Evolutionary conservation across 2,888 invertebrate species (phyloP).

Genomic region (Neuroscelio doddi): DNA sequence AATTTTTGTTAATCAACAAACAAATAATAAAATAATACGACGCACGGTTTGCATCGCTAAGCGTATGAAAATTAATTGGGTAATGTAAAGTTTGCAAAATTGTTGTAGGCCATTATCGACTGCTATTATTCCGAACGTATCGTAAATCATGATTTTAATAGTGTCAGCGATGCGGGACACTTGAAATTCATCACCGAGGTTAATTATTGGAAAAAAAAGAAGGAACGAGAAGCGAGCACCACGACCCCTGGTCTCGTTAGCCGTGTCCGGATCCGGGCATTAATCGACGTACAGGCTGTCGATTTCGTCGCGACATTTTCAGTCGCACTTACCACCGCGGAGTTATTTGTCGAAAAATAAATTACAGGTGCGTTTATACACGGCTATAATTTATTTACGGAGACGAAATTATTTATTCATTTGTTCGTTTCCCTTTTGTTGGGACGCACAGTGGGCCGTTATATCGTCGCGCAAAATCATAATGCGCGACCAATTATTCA

Average conservation of each 20-base stretch:
- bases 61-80: too few relatives aligned
- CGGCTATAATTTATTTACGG: neutral
- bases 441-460: slow-evolving; percentile 6
- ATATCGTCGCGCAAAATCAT: slow-evolving; percentile 12
- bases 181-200: slow-evolving; percentile 27
- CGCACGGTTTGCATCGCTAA: too few relatives aligned
- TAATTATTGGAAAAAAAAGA: slow-evolving; percentile 34
- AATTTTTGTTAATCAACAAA: too few relatives aligned
- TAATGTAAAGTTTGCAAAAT: slow-evolving; percentile 12
- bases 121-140: too few relatives aligned
- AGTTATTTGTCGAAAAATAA: slow-evolving; percentile 18
- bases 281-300: slow-evolving; percentile 19
- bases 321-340: slow-evolving; percentile 14
- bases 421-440: slow-evolving; percentile 1
- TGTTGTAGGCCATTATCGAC: too few relatives aligned
- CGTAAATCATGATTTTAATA: slow-evolving; percentile 32
- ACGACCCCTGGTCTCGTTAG: slow-evolving; percentile 39
- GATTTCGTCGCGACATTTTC: slow-evolving; percentile 19
- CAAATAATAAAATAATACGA: too few relatives aligned
- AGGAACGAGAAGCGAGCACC: slow-evolving; percentile 20
- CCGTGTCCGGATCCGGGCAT: slow-evolving; percentile 33
- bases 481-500: slow-evolving; percentile 36
- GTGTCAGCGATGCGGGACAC: slow-evolving; percentile 19
- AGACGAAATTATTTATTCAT: slow-evolving; percentile 1
- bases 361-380: neutral